These are phyloP conservation scores for Cyrtonyx montezumae DNA, from an alignment of 2,113 vertebrate genomes.

Conservation along the genomic window DNA sequence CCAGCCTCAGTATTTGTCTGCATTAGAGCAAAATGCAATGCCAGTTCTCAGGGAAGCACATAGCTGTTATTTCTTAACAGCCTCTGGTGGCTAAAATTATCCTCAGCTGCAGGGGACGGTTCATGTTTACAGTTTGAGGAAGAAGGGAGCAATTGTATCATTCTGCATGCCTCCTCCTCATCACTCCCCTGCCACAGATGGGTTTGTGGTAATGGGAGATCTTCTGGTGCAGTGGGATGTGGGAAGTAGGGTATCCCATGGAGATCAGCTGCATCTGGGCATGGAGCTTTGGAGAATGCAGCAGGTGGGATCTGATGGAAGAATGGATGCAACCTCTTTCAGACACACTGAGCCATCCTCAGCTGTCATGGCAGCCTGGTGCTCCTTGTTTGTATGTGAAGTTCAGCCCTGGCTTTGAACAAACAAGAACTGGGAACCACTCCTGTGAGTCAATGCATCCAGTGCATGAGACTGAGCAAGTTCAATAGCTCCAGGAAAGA, in stretches of 20 bases:
- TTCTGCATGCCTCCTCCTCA: background rate
- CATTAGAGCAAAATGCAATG: background rate
- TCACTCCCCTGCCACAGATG: background rate
- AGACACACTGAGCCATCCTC: background rate
- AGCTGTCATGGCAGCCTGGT: background rate
- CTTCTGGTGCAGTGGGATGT: background rate
- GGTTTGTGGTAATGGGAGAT: background rate
- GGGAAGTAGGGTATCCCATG: background rate
- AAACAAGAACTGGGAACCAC: background rate
- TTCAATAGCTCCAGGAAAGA: background rate
- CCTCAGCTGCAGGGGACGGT: background rate
- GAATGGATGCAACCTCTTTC: background rate
- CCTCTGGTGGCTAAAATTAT: slow-evolving; percentile 33
- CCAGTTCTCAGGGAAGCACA: background rate
- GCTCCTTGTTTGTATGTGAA: background rate
- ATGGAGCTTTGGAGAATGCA: background rate
- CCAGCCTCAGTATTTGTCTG: background rate
- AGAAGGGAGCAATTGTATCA: background rate
- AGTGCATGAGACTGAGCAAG: background rate
- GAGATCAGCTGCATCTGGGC: background rate
- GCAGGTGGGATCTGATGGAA: background rate
- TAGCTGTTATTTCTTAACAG: background rate
- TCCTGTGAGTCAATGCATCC: accelerated
- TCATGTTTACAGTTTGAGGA: slow-evolving; percentile 13
- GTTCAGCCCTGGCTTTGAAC: background rate